Evolutionary conservation across 1,140 invertebrate species (phyloP), one percentile per base, ranked within the genome.

Genomic region (Sipha flava): DNA sequence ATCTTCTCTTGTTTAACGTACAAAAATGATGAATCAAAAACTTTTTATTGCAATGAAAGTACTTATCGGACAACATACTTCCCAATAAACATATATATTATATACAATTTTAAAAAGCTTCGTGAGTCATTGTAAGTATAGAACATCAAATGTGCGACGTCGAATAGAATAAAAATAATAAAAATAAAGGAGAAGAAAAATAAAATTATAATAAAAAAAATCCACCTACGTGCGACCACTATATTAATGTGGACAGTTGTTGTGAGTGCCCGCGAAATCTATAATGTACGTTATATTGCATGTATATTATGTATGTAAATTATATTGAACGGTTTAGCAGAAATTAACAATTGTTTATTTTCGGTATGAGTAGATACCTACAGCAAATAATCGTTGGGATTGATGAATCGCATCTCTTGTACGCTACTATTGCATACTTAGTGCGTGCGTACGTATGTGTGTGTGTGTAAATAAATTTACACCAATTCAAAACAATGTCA

Each of bases 301-400:
- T 21, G 34, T 12, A 6, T 43, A 43, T 43, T 31, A 40, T 40
- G n/a, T n/a, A n/a, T n/a, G n/a, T n/a, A n/a, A n/a, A n/a, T n/a
- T n/a, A 66, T 40, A 66, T 40, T 64, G 14, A 40, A 2, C 14
- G 16, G n/a, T 2, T 66, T 40, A 68, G 40, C 64, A 18, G 40
- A 68, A 68, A 45, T 68, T 45, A 26, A 68, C 64, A 21, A 68
- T 68, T 68, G 40, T 68, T 68, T 68, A 26, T 68, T 68, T 68
- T 68, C 14, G 40, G 64, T 21, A 6, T 26, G 64, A 68, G 64
- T 21, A 45, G 2, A 18, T 1, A 23, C 23, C 23, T 34, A 21
- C 14, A n/a, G 2, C 9, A n/a, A 49, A 49, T 68, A 29, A 45
- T 68, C 1, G 64, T 68, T 18, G 5, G 37, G 37, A 68, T 43